Evolutionary conservation across 2,888 invertebrate species (phyloP), one percentile per base, ranked within the genome.

Genomic region (Lydus trimaculatus): DNA sequence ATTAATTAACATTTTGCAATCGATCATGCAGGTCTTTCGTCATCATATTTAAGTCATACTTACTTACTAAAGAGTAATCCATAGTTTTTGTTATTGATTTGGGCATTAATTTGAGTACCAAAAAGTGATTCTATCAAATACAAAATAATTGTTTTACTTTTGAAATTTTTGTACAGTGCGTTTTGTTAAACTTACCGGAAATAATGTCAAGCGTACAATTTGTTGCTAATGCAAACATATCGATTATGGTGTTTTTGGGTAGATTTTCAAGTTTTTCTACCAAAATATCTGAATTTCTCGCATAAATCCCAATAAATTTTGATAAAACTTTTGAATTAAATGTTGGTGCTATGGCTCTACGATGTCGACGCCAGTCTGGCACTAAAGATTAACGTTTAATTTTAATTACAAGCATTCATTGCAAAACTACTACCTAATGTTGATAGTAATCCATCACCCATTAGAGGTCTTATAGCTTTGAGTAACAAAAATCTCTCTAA

Each of bases 191-290:
- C 64, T 68, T 17, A 69, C 69, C 69, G n/a, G 39, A 31, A n/a
- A 65, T 31, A 25, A 65, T 62, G 25, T 69, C 69, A 15, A 65
- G 31, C n/a, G 65, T 59, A 59, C 69, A 69, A 31, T 69, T 69
- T 13, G 65, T 69, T 31, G 63, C 13, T 15, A 59, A 62, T 23
- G 15, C 31, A 25, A 58, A 65, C 28, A 63, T 61, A 17, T 69
- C 69, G 17, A 65, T 62, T 28, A 62, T 65, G 1, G 23, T 31
- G 9, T 61, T 28, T 2, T 52, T 61, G 20, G 56, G 6, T 13
- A 25, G 9, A n/a, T 59, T 60, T 11, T 48, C 52, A 0, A 66
- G 23, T 17, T 58, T 25, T 13, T 63, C 48, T 13, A 64, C 25
- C 39, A 67, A 60, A 33, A 61, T 60, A 17, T 39, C 43, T 2